phyloP scores from a whole-genome alignment of 2,797 vertebrate species.

The Rhinichthys osculus region DNA sequence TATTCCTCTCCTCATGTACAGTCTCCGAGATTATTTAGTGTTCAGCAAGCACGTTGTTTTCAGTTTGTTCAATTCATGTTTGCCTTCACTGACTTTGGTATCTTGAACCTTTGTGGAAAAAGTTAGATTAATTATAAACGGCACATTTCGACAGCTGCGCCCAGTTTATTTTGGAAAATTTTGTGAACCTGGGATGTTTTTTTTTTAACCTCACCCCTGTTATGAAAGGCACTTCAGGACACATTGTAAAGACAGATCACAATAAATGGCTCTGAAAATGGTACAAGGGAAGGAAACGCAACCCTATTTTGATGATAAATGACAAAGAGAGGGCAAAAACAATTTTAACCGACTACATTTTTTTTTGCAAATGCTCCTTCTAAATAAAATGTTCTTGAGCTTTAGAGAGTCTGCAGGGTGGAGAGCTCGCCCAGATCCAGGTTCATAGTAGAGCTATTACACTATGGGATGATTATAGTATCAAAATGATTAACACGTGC shows the following conservation, averaged over 20 bases:
- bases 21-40: constrained; percentile 31
- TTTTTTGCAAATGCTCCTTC: not conserved
- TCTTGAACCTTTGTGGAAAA: constrained; percentile 47
- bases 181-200: constrained; percentile 56
- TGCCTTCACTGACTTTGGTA: constrained; percentile 34
- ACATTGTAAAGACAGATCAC: constrained; percentile 49
- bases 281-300: constrained; percentile 47
- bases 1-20: constrained; percentile 8
- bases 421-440: not conserved
- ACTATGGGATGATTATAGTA: too few species aligned
- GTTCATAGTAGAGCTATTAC: not conserved
- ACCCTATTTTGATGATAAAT: constrained; percentile 52
- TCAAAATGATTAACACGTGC: too few species aligned
- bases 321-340: constrained; percentile 42
- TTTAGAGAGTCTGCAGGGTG: not conserved
- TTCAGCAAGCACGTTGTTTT: constrained; percentile 27
- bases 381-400: not conserved
- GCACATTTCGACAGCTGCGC: constrained; percentile 54
- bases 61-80: constrained; percentile 48
- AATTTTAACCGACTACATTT: not conserved
- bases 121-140: constrained; percentile 57
- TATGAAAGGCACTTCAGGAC: constrained; percentile 47
- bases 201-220: constrained; percentile 47
- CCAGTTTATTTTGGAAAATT: constrained; percentile 62
- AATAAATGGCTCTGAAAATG: constrained; percentile 39